Evolutionary conservation across 2,888 invertebrate species (phyloP).

Genomic region (Drosophila ustulata): DNA sequence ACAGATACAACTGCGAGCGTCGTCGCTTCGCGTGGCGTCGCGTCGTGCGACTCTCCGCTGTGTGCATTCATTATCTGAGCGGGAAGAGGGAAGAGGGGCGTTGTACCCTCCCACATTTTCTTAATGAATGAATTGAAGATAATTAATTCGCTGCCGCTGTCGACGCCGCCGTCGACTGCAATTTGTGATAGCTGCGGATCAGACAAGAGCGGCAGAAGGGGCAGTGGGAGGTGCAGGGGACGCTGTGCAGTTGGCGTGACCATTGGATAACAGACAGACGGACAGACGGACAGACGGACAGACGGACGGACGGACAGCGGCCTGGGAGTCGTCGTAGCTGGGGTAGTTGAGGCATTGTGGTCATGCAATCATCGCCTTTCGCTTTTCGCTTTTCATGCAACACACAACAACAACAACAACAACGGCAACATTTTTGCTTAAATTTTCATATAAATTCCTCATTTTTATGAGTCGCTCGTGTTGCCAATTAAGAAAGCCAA

Average conservation of each 20-base stretch:
- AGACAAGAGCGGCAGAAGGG: not conserved
- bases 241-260: constrained; percentile 62
- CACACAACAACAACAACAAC: constrained; percentile 1
- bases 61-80: constrained; percentile 74
- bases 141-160: constrained; percentile 72
- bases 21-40: constrained; percentile 8
- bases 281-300: constrained; percentile 5
- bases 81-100: constrained; percentile 1
- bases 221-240: not conserved
- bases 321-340: not conserved
- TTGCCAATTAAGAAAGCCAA: constrained; percentile 67
- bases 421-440: constrained; percentile 34
- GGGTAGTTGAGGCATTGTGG: constrained; percentile 45
- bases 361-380: constrained; percentile 57
- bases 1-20: constrained; percentile 41
- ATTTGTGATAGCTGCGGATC: constrained; percentile 45
- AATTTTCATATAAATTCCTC: constrained; percentile 63
- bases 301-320: constrained; percentile 9
- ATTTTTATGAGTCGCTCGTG: constrained; percentile 74
- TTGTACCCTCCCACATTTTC: constrained; percentile 64
- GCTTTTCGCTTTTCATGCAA: constrained; percentile 59
- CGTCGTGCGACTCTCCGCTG: constrained; percentile 35
- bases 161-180: constrained; percentile 59
- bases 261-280: constrained; percentile 28
- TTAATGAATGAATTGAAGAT: constrained; percentile 82